Percentiles rank a stretch among this genome's conserved stretches.
Evolutionary conservation across 2,888 invertebrate genomes (phyloP).

Genomic region (Drosophila prostipennis): DNA sequence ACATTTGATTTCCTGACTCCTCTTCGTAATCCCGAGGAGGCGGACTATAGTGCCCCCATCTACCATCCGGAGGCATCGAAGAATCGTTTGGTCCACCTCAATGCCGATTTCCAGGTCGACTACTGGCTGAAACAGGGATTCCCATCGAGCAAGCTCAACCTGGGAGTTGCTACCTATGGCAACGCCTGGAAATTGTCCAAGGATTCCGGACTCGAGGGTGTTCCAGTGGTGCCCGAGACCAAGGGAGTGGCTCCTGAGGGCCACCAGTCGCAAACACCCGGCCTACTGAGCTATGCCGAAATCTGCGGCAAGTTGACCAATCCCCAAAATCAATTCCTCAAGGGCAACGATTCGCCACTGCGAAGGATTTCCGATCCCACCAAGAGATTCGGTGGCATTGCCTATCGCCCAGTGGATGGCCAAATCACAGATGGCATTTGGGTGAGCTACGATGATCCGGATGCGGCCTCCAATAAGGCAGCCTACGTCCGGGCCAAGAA

Average conservation of each 20-base stretch:
- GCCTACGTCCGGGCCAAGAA: conserved; percentile 89
- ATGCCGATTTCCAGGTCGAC: conserved; percentile 88
- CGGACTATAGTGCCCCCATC: conserved; percentile 90
- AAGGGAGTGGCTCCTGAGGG: conserved; percentile 90
- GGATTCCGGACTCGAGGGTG: conserved; percentile 90
- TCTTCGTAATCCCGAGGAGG: conserved; percentile 90
- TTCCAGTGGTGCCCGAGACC: conserved; percentile 88
- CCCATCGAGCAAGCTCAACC: conserved; percentile 88
- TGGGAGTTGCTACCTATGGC: conserved; percentile 90
- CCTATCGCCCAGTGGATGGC: conserved; percentile 89
- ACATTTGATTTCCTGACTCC: conserved; percentile 92
- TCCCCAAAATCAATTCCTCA: conserved; percentile 86
- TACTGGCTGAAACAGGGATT: conserved; percentile 87
- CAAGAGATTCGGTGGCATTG: conserved; percentile 91
- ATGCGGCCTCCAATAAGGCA: conserved; percentile 91
- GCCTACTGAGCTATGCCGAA: conserved; percentile 91
- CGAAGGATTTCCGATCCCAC: conserved; percentile 91
- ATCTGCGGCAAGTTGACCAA: conserved; percentile 90
- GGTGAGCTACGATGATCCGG: conserved; percentile 93
- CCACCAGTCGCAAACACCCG: conserved; percentile 88
- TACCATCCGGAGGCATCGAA: conserved; percentile 88
- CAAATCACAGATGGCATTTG: conserved; percentile 90
- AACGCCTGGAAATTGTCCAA: conserved; percentile 91
- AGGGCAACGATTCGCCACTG: conserved; percentile 87
- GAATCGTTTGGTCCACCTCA: conserved; percentile 86